Percentiles rank a stretch among this genome's conserved stretches.
Evolutionary conservation across 2,888 invertebrate genomes (phyloP).

Genomic region (Rhamnusium bicolor): DNA sequence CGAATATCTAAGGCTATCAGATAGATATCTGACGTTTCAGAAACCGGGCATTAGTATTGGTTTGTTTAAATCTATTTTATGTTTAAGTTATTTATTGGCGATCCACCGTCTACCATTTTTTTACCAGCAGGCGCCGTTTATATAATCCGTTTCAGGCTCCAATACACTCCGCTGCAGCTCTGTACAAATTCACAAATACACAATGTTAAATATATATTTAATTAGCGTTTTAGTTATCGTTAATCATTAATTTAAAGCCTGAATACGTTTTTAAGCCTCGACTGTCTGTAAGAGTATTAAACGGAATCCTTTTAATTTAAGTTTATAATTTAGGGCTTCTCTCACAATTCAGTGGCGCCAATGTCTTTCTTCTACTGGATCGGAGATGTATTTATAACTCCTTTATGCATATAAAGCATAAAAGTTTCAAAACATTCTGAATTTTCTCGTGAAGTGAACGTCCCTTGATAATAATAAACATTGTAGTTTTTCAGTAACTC

Average conservation of each 20-base stretch:
- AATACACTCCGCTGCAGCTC: too few species aligned
- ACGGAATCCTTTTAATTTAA: not conserved
- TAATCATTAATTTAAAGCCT: not conserved
- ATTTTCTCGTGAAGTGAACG: not conserved
- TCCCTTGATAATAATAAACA: not conserved
- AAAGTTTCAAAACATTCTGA: not conserved
- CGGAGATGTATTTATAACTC: not conserved
- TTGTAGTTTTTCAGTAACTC: not conserved
- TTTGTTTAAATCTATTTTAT: too few species aligned
- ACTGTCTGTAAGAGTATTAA: not conserved
- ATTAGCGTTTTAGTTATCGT: not conserved
- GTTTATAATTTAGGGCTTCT: not conserved
- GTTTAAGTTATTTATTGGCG: too few species aligned
- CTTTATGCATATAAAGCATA: not conserved
- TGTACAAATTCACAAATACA: not conserved
- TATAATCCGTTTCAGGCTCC: too few species aligned
- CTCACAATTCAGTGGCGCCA: not conserved
- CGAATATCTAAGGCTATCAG: too few species aligned
- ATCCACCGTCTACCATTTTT: too few species aligned
- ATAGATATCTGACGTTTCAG: too few species aligned
- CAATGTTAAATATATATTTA: not conserved
- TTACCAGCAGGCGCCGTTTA: too few species aligned
- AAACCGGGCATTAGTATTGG: too few species aligned
- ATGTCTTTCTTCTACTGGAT: too few species aligned
- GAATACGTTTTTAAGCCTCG: not conserved